Base-by-base conservation (phyloP, 1,140 invertebrate species). In the Drosophila leontia region DNA sequence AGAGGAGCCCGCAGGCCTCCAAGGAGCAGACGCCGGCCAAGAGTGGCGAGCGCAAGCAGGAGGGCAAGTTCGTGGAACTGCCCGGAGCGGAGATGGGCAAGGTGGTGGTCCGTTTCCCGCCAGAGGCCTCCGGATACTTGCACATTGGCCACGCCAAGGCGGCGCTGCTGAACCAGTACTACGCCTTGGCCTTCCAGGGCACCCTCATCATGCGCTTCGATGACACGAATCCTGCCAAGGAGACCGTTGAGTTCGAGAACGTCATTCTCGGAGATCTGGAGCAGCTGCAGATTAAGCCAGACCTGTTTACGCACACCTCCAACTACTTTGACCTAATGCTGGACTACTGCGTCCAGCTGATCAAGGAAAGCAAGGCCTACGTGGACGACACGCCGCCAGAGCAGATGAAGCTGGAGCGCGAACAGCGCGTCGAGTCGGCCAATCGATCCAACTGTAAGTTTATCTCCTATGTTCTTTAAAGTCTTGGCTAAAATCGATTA, bases 81-180 rank as follows among this genome's bases (percentile, higher is more conserved):
- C 98, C 98, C 8, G 98, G 97, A 55, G 99, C 98, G 55, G 97
- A 99, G 93, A 97, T 97, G 95, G 99, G 98, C 45, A 98, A 99
- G 94, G 98, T 99, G 37, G 95, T 96, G 15, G 96, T 99, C 1
- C 94, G 99, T 81, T 99, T 99, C 93, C 99, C 99, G 45, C 99
- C 99, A 56, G 99, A 99, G 94, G 99, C 99, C 34, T 99, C 97
- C 85, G 98, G 98, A 94, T 99, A 97, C 93, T 94, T 99, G 19
- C 99, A 99, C 92, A 99, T 99, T 93, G 99, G 99, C 15, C 99
- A 99, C 94, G 99, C 99, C 1, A 99, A 99, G 94, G 99, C 99
- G 51, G 99, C 99, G 34, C 94, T 99, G 2, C 94, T 99, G 3
- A 99, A 99, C 94, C 98, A 99, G 88, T 97, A 99, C 93, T 99